Evolutionary conservation across 2,797 vertebrate species (phyloP), one percentile per base, ranked within the genome.

Genomic region (Pelodytes ibericus): DNA sequence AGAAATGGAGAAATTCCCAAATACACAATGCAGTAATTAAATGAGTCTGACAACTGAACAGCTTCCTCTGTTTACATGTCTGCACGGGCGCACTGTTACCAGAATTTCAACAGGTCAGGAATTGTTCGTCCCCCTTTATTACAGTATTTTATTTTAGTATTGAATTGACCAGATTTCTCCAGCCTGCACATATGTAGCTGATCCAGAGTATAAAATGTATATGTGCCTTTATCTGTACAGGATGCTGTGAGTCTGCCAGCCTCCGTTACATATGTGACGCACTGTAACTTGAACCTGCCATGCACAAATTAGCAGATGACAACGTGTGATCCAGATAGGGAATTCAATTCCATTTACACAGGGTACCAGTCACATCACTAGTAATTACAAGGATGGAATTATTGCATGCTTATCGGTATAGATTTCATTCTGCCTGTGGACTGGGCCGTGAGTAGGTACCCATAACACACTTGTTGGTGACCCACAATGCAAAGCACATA

Each of bases 1-100:
- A 31, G 69, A 67, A 56, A 31, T 24, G 61, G 71, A 73, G 71
- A 60, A 49, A 56, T 63, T 20, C 71, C 71, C 64, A 62, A 69
- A 63, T 47, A 74, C 47, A 60, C 58, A 68, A 53, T 22, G 64
- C 31, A 56, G 59, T 74, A 79, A 73, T 74, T 63, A 79, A 73
- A 73, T 69, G 22, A 73, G 53, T 39, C 58, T 79, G 77, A 69
- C 71, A 79, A 63, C 53, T 33, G 26, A 15, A 62, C n/a, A 11
- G 63, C 44, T 79, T 64, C 5, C 15, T 15, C 16, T 26, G 47
- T 58, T 58, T 18, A 18, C 33, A 18, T 20, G 3, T 44, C 22
- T 44, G 30, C 33, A 10, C 18, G n/a, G 9, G 56, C 15, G 11
- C 41, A 13, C 10, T 44, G 10, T 58, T 58, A 9, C 22, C 5